Conservation (phyloP, 2,888 invertebrate species). For the Tetragonula carbonaria region DNA sequence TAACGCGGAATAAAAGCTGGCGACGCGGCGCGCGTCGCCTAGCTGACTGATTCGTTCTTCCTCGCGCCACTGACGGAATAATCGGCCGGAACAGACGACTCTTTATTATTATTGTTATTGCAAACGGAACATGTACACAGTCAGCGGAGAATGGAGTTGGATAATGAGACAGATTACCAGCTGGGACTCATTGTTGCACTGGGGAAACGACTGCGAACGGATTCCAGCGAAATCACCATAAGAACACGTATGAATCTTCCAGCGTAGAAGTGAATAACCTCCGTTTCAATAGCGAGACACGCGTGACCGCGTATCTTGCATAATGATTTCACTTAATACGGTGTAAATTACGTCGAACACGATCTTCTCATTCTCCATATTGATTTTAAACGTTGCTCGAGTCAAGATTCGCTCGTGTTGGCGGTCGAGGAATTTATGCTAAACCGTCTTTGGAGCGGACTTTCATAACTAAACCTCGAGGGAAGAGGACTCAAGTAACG, state of each 20-base stretch:
- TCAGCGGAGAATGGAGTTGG: neutral
- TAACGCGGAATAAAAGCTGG: conserved; percentile 40
- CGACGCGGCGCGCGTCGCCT: neutral
- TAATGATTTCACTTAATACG: neutral
- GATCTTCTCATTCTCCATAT: neutral
- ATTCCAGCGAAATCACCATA: neutral
- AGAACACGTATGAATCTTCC: neutral
- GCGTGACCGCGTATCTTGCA: neutral
- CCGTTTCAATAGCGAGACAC: neutral
- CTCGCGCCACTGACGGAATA: conserved; percentile 6
- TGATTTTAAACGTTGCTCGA: neutral
- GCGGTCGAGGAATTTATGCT: neutral
- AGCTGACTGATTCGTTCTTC: too few species aligned
- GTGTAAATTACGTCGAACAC: neutral
- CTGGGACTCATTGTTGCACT: conserved; percentile 6
- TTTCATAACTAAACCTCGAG: neutral
- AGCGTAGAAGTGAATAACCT: neutral
- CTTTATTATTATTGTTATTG: conserved; percentile 29
- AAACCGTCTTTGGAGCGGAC: neutral
- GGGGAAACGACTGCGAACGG: neutral
- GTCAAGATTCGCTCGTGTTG: neutral
- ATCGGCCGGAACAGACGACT: conserved; percentile 29
- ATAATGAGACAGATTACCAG: conserved; percentile 20
- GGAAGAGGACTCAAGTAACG: neutral
- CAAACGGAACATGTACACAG: conserved; percentile 18